Base-by-base conservation (phyloP, 2,113 vertebrate species). In the Apteryx mantelli region DNA sequence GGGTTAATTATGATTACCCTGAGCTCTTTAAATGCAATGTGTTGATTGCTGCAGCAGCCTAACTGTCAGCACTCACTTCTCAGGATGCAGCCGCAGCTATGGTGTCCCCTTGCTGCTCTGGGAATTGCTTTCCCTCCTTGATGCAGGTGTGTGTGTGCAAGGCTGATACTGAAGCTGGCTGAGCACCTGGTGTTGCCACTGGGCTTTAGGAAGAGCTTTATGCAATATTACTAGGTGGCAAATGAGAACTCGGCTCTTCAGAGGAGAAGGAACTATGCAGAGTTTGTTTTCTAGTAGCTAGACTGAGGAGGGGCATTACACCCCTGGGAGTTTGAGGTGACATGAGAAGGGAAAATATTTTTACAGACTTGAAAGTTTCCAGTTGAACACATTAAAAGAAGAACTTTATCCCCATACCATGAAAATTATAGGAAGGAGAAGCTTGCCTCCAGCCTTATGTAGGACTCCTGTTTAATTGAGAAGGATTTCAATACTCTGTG, bases 71-170 rank as follows among this genome's bases (percentile, higher is more conserved):
- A 40, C 48, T 46, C 9, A 0, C 11, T 34, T 18, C 58, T 55
- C 6, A 2, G 17, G 4, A 5, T 0, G 1, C 40, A 56, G 86
- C 19, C 34, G 20, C 46, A 32, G 74, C 48, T 56, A 19, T 13
- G 52, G 4, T 0, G 0, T 38, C 58, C 12, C 53, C 44, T 32
- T 56, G 46, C 58, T 42, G 28, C 42, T 12, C 7, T 14, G 7
- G 13, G 50, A 0, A 0, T 32, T 60, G 56, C 30, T 34, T 55
- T 64, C 66, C 24, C 42, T 55, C 16, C 64, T 38, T 22, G 19
- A 32, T 82, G n/a, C 42, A 38, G 92, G 19, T 28, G 82, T 7
- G 73, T 22, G 1, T 17, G 83, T 46, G 81, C 38, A 6, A 1
- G 3, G 48, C 64, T 40, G 71, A 7, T 15, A 1, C 53, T 46